These are phyloP conservation scores for Thera britannica DNA, from an alignment of 2,888 invertebrate species.

Conservation along the genomic window DNA sequence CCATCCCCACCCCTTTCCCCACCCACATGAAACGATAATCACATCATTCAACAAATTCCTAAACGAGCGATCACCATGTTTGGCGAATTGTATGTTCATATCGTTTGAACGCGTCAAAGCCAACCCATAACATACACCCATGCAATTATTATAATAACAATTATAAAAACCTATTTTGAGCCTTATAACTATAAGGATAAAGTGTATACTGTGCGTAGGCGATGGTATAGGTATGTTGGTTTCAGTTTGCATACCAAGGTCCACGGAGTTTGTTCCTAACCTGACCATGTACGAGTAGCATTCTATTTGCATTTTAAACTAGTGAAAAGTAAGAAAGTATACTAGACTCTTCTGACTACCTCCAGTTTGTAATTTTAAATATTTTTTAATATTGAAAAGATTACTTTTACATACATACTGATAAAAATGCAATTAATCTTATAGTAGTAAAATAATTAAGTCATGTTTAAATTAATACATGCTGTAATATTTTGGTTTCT, in stretches of 20 bases:
- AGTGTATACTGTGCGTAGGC: neutral
- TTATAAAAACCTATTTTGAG: conserved; percentile 10
- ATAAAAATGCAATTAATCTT: too few species aligned
- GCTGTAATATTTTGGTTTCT: too few species aligned
- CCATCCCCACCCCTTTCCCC: neutral
- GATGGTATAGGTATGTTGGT: conserved; percentile 13
- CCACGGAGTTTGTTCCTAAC: conserved; percentile 11
- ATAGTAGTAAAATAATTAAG: too few species aligned
- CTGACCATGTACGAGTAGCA: neutral
- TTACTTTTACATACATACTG: too few species aligned
- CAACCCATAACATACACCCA: conserved; percentile 58
- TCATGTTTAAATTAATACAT: too few species aligned
- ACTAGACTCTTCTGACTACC: too few species aligned
- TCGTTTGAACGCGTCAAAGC: conserved; percentile 67
- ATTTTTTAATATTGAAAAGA: too few species aligned
- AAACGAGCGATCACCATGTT: conserved; percentile 45
- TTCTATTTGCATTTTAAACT: too few species aligned
- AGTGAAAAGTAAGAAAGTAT: too few species aligned
- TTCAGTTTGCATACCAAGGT: conserved; percentile 23
- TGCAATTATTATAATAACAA: conserved; percentile 41
- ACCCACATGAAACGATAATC: conserved; percentile 17
- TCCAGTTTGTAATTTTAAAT: too few species aligned
- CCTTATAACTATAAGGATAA: neutral
- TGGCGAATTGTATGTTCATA: conserved; percentile 61
- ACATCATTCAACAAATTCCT: conserved; percentile 27